Evolutionary conservation across 2,113 vertebrate genomes (phyloP).

Genomic region (Gobiocypris rarus): DNA sequence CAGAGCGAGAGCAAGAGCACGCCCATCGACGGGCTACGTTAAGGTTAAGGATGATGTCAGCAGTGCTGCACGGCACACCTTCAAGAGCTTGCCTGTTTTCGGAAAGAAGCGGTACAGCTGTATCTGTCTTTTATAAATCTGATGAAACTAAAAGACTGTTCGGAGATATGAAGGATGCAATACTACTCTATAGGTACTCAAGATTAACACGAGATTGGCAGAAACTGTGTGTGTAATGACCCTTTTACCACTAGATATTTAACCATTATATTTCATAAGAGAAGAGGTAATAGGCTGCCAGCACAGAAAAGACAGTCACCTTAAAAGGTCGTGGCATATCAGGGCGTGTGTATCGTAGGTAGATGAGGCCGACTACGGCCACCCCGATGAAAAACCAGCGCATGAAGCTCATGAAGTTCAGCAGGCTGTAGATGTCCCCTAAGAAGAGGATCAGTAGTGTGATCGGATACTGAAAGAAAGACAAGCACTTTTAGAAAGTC

Average conservation of each 20-base stretch:
- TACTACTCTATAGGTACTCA: too few species aligned
- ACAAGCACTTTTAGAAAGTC: slow-evolving; percentile 9
- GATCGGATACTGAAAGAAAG: slow-evolving; percentile 83
- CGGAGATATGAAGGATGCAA: too few species aligned
- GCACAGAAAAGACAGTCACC: slow-evolving; percentile 71
- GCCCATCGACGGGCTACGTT: too few species aligned
- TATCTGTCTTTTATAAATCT: too few species aligned
- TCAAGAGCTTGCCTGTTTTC: too few species aligned
- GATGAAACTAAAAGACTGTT: too few species aligned
- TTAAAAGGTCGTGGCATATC: slow-evolving; percentile 95
- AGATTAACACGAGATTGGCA: too few species aligned
- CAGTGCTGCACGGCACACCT: too few species aligned
- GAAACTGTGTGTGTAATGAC: too few species aligned
- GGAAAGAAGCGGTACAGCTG: too few species aligned
- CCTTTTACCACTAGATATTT: not conserved
- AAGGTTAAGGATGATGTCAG: too few species aligned
- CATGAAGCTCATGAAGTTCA: slow-evolving; percentile 97
- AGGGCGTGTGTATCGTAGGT: slow-evolving; percentile 89
- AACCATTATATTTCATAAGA: not conserved
- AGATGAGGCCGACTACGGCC: slow-evolving; percentile 90
- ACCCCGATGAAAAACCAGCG: slow-evolving; percentile 96
- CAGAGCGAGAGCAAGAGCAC: too few species aligned
- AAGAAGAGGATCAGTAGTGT: slow-evolving; percentile 91
- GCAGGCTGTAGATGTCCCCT: slow-evolving; percentile 91
- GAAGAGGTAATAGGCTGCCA: not conserved